phyloP scores from a whole-genome alignment of 1,140 invertebrate species.

The Panulirus ornatus region DNA sequence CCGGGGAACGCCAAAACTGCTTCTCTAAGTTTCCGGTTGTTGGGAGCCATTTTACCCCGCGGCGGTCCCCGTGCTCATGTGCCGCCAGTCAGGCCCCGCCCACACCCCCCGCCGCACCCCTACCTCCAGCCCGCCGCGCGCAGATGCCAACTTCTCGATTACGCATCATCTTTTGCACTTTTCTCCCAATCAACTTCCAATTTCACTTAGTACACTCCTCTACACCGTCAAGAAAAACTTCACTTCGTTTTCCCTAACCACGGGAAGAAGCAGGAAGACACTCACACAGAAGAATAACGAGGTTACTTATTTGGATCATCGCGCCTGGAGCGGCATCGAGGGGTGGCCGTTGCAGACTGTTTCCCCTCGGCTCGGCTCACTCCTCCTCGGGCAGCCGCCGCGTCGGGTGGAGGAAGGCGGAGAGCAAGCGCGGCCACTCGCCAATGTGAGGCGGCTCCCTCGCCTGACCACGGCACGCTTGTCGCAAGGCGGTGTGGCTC shows the following conservation, averaged over 20 bases:
- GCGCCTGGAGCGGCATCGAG: not conserved
- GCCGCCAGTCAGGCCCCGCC: conserved; percentile 61
- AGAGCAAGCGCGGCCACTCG: not conserved
- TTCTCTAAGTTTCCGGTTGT: conserved; percentile 73
- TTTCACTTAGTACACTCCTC: too few relatives aligned
- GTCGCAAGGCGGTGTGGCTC: not conserved
- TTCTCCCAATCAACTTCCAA: too few relatives aligned
- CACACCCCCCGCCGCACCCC: not conserved
- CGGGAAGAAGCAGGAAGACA: too few relatives aligned
- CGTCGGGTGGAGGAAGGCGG: conserved; percentile 17
- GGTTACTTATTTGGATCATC: not conserved
- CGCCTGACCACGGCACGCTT: not conserved
- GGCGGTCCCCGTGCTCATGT: conserved; percentile 71
- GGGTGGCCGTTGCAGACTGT: conserved; percentile 21
- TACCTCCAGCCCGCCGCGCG: too few relatives aligned
- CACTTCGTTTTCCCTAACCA: too few relatives aligned
- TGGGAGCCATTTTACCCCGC: conserved; percentile 70
- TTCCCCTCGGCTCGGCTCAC: conserved; percentile 64
- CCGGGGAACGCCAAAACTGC: conserved; percentile 72
- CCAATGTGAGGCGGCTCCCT: too few relatives aligned
- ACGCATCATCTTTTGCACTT: too few relatives aligned
- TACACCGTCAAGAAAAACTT: too few relatives aligned
- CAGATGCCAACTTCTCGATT: conserved; percentile 10
- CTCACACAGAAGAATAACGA: too few relatives aligned
- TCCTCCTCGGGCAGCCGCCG: conserved; percentile 19